phyloP scores from a whole-genome alignment of 2,888 invertebrate genomes.

The Leptopilina myrica region DNA sequence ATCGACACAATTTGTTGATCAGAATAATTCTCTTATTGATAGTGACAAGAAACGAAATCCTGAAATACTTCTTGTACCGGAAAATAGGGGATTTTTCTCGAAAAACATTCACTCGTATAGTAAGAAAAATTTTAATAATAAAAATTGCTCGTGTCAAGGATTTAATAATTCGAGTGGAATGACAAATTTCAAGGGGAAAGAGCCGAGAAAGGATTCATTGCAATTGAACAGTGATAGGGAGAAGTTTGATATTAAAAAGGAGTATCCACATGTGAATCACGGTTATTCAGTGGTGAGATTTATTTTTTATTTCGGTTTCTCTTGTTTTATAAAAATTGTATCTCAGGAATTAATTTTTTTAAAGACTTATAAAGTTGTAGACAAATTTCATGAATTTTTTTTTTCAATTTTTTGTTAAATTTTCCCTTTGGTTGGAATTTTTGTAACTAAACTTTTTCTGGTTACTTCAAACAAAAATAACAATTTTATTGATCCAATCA shows the following conservation, averaged over 20 bases:
- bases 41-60: conserved; percentile 41
- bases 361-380: too few relatives aligned
- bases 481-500: too few relatives aligned
- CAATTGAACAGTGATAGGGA: conserved; percentile 21
- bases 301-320: not conserved
- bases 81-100: conserved; percentile 34
- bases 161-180: conserved; percentile 7
- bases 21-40: conserved; percentile 3
- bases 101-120: conserved; percentile 27
- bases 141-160: conserved; percentile 19
- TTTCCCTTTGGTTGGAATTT: too few relatives aligned
- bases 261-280: conserved; percentile 43
- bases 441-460: too few relatives aligned
- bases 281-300: conserved; percentile 48
- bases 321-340: not conserved
- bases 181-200: conserved; percentile 23
- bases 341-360: too few relatives aligned
- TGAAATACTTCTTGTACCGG: conserved; percentile 44
- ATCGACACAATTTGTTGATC: conserved; percentile 7
- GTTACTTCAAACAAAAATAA: too few relatives aligned
- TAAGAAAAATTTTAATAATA: conserved; percentile 1
- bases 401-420: too few relatives aligned
- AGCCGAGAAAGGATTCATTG: conserved; percentile 21
- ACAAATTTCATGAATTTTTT: too few relatives aligned
- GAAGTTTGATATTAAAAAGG: conserved; percentile 42